Conservation (phyloP, 2,888 invertebrate species). For the Leptinotarsa tumamoca region DNA sequence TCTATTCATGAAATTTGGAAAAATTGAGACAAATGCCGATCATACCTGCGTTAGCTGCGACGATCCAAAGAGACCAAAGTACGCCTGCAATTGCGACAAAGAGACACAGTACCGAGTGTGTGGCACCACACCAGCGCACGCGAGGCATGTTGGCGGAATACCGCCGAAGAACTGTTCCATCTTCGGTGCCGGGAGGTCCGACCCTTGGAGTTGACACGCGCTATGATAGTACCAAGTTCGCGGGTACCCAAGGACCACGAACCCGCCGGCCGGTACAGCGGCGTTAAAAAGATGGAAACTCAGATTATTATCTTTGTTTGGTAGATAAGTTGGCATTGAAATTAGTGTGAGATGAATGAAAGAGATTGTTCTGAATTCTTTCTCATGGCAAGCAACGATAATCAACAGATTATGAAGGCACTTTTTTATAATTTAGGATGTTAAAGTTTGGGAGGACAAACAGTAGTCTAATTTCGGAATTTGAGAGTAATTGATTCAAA, state of each 20-base stretch:
- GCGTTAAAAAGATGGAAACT: neutral
- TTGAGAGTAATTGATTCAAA: too few relatives aligned
- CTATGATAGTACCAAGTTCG: slow-evolving; percentile 49
- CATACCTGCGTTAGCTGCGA: slow-evolving; percentile 53
- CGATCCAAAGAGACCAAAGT: slow-evolving; percentile 50
- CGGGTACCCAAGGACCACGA: slow-evolving; percentile 37
- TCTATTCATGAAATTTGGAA: neutral
- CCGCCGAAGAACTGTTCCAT: slow-evolving; percentile 62
- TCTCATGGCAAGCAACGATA: too few relatives aligned
- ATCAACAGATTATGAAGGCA: too few relatives aligned
- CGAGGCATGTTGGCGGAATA: slow-evolving; percentile 62
- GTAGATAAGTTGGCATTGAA: neutral
- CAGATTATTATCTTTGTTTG: slow-evolving; percentile 6
- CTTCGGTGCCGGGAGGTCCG: slow-evolving; percentile 54
- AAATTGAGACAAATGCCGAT: neutral
- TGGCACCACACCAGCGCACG: slow-evolving; percentile 57
- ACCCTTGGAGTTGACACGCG: slow-evolving; percentile 55
- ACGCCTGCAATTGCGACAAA: slow-evolving; percentile 32
- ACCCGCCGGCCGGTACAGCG: slow-evolving; percentile 24
- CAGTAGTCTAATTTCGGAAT: too few relatives aligned
- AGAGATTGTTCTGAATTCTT: neutral
- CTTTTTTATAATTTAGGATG: too few relatives aligned
- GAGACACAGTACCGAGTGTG: slow-evolving; percentile 52
- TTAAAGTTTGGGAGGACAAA: too few relatives aligned
- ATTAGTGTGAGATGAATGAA: neutral